These are phyloP conservation scores for Myiotriccus ornatus DNA, from an alignment of 2,797 vertebrate species.

Conservation along the genomic window DNA sequence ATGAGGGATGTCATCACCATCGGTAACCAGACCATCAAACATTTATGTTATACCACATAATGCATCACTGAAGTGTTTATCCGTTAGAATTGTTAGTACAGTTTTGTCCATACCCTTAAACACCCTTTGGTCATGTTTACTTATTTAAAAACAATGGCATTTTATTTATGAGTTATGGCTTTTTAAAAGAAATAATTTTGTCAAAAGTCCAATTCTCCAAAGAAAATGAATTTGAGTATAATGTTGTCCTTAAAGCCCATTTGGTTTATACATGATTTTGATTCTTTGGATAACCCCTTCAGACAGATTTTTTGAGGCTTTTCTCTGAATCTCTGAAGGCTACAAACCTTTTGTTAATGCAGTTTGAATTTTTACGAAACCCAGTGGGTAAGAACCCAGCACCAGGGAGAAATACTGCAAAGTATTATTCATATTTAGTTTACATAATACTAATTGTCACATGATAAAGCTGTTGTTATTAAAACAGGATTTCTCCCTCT, in stretches of 20 bases:
- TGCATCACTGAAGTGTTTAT: neutral
- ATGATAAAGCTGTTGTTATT: neutral
- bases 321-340: neutral
- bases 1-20: neutral
- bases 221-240: neutral
- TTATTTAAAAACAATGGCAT: neutral
- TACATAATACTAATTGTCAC: neutral
- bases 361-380: neutral
- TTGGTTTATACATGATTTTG: neutral
- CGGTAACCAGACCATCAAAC: neutral
- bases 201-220: neutral
- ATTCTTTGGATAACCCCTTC: neutral
- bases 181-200: neutral
- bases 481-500: neutral
- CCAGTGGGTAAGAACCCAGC: neutral
- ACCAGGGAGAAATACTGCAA: neutral
- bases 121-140: neutral
- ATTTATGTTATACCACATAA: neutral
- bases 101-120: neutral
- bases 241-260: neutral
- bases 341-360: neutral
- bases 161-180: neutral
- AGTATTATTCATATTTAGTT: neutral
- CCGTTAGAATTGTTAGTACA: neutral
- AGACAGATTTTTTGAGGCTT: neutral